Evolutionary conservation across 2,888 invertebrate genomes (phyloP).

Genomic region (Torymus aiolomorphi): DNA sequence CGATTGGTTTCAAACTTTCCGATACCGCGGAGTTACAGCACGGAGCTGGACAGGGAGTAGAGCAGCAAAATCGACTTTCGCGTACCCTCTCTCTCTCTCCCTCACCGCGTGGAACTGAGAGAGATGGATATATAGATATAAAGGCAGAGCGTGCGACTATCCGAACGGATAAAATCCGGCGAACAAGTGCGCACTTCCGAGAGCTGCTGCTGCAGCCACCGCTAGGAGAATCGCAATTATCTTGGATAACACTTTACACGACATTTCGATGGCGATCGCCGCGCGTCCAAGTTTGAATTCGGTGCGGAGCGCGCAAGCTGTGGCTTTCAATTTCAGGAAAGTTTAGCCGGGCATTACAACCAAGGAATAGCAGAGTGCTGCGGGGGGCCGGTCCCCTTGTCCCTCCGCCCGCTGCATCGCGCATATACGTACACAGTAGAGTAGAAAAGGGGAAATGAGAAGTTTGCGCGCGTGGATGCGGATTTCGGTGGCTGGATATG

Average conservation of each 20-base stretch:
- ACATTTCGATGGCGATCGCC: slow-evolving; percentile 56
- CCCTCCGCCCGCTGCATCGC: not conserved
- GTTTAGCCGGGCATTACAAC: slow-evolving; percentile 32
- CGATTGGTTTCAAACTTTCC: slow-evolving; percentile 54
- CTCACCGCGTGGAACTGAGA: too few relatives aligned
- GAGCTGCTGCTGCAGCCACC: not conserved
- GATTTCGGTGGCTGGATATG: too few relatives aligned
- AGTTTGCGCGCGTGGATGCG: not conserved
- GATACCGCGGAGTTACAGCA: too few relatives aligned
- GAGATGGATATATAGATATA: too few relatives aligned
- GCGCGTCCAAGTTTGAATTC: slow-evolving; percentile 46
- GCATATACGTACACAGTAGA: not conserved
- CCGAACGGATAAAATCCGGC: too few relatives aligned
- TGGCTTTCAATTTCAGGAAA: slow-evolving; percentile 58
- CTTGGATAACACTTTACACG: slow-evolving; percentile 57
- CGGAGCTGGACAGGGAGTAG: too few relatives aligned
- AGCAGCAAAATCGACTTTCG: too few relatives aligned
- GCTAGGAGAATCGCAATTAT: slow-evolving; percentile 58
- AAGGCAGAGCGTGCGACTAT: too few relatives aligned
- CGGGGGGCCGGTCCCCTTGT: too few relatives aligned
- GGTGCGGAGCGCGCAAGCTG: slow-evolving; percentile 19
- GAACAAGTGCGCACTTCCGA: not conserved
- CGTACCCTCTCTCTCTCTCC: too few relatives aligned
- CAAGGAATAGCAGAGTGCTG: too few relatives aligned
- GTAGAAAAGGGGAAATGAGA: slow-evolving; percentile 32